Conservation (phyloP, 2,113 vertebrate species). For the Chauna torquata region DNA sequence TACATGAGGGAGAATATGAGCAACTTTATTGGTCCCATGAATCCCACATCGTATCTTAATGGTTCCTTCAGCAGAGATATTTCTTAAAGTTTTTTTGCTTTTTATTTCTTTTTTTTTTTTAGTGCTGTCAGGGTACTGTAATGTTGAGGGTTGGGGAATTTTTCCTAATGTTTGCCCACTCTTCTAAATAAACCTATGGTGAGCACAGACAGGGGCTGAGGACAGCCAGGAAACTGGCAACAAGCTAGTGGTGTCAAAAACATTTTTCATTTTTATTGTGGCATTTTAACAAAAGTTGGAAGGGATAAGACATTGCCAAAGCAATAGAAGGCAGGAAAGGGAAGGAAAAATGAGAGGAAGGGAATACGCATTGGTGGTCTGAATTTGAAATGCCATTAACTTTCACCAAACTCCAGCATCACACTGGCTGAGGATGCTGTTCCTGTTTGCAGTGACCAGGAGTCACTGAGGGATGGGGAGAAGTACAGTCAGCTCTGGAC, state of each 20-base stretch:
- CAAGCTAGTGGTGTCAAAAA: not conserved
- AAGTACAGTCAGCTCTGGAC: rapidly evolving
- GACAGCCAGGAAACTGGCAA: not conserved
- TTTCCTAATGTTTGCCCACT: not conserved
- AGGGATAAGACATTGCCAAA: not conserved
- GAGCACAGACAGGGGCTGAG: not conserved
- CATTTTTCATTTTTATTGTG: not conserved
- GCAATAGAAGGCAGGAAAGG: not conserved
- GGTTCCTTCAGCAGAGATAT: not conserved
- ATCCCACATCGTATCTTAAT: not conserved
- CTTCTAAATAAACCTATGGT: not conserved
- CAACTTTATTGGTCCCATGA: not conserved
- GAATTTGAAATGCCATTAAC: not conserved
- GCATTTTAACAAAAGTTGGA: not conserved
- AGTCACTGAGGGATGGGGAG: not conserved
- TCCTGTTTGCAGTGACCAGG: not conserved
- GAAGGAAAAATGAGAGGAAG: not conserved
- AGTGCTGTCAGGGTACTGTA: rapidly evolving
- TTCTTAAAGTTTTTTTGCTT: not conserved
- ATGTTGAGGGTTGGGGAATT: rapidly evolving
- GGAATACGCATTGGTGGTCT: not conserved
- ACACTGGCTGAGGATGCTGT: not conserved
- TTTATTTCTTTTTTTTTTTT: too few relatives aligned
- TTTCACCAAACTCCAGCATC: not conserved
- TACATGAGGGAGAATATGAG: not conserved